A percentile compares a stretch with the other conserved stretches of the same genome.
Conservation (phyloP, 2,113 vertebrate genomes). For the Myxocyprinus asiaticus region DNA sequence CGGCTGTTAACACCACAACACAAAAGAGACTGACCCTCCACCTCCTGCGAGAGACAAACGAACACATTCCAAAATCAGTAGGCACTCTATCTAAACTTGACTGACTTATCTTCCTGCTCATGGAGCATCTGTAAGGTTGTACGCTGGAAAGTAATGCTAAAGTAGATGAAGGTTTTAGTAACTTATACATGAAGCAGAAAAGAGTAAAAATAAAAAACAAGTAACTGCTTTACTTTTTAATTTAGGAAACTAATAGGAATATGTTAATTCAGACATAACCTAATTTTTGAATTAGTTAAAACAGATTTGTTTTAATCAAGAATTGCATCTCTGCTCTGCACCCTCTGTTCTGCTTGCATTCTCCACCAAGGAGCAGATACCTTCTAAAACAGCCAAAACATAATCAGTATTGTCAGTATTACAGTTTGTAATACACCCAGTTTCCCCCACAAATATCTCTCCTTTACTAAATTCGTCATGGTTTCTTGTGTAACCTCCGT, state of each 20-base stretch:
- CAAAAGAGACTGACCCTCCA: constrained; percentile 31
- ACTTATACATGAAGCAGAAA: neutral
- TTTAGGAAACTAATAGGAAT: neutral
- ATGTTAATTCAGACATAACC: no score
- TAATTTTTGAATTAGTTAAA: no score
- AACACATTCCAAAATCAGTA: constrained; percentile 47
- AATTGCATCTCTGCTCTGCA: no score
- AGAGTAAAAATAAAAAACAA: neutral
- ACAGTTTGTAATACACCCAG: no score
- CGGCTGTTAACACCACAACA: constrained; percentile 38
- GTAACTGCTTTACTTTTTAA: neutral
- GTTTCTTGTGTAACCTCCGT: no score
- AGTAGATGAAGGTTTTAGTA: neutral
- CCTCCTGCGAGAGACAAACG: constrained; percentile 16
- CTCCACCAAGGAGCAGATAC: no score
- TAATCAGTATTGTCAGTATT: no score
- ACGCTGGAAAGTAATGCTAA: neutral
- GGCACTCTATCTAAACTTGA: constrained; percentile 39
- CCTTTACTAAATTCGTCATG: no score
- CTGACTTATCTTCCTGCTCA: constrained; percentile 44
- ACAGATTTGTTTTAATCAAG: no score
- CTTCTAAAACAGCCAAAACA: no score
- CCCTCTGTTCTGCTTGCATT: no score
- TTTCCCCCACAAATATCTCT: no score
- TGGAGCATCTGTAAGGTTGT: constrained; percentile 6